Conservation (phyloP, 1,140 invertebrate species). For the Yoshiicerus persimilis region DNA sequence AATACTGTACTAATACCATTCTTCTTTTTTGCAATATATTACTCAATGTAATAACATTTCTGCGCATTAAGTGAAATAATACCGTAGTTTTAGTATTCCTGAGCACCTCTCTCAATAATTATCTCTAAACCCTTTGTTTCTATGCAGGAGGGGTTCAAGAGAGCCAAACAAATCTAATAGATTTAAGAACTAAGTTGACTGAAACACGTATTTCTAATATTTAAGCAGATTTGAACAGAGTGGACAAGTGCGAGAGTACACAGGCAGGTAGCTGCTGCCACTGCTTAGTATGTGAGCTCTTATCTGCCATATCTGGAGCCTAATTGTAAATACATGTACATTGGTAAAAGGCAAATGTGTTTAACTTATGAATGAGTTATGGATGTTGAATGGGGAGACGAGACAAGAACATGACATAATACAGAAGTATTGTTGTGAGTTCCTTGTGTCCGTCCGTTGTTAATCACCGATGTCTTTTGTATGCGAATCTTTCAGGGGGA, state of each 20-base stretch:
- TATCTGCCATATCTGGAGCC: no score
- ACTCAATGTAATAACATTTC: neutral
- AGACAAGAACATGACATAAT: conserved; percentile 1
- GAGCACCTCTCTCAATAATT: no score
- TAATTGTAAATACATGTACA: neutral
- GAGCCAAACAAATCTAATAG: neutral
- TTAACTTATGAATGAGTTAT: neutral
- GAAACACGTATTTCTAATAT: neutral
- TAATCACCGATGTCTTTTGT: neutral
- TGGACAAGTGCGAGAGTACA: no score
- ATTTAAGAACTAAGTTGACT: neutral
- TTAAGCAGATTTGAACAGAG: neutral
- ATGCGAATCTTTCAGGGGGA: conserved; percentile 56
- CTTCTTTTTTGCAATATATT: neutral
- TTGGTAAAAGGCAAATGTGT: neutral
- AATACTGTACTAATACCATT: neutral
- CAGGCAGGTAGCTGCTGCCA: no score
- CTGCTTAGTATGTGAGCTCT: no score
- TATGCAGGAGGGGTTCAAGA: neutral
- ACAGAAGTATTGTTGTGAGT: neutral
- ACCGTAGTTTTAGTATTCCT: neutral
- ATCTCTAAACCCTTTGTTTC: neutral
- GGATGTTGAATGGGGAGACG: neutral
- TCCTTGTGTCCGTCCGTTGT: neutral
- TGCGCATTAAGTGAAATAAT: neutral